Percentiles rank a stretch among this genome's conserved stretches.
Conservation (phyloP, 2,888 invertebrate species). For the Chymomyza caudatula region DNA sequence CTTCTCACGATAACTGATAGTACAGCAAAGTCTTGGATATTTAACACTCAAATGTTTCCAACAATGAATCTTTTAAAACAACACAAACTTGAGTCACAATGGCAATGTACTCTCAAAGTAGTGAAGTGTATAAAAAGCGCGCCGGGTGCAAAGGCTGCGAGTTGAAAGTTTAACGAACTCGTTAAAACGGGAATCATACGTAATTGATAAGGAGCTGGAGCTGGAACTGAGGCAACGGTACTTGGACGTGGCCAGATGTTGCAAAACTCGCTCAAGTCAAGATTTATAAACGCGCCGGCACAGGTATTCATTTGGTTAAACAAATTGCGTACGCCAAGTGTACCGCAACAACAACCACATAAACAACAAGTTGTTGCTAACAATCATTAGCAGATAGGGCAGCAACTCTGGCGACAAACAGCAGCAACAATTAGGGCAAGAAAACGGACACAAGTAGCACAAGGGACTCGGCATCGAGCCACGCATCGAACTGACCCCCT, state of each 20-base stretch:
- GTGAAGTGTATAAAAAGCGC: conserved; percentile 4
- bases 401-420: background rate
- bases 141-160: conserved; percentile 25
- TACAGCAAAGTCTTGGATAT: no score
- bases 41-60: no score
- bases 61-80: background rate
- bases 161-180: conserved; percentile 72
- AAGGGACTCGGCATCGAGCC: conserved; percentile 47
- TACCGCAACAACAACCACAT: conserved; percentile 13
- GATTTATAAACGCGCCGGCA: conserved; percentile 45
- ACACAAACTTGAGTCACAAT: background rate
- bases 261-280: conserved; percentile 18
- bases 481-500: conserved; percentile 43
- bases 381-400: background rate
- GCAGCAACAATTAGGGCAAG: background rate
- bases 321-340: conserved; percentile 58
- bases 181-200: conserved; percentile 70
- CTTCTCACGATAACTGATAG: no score
- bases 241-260: conserved; percentile 47
- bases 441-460: background rate
- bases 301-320: conserved; percentile 51
- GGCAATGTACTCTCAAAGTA: background rate
- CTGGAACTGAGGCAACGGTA: conserved; percentile 31
- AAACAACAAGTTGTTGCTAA: conserved; percentile 1
- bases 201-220: conserved; percentile 64